Evolutionary conservation across 2,113 vertebrate genomes (phyloP).

Genomic region (Lynx canadensis): DNA sequence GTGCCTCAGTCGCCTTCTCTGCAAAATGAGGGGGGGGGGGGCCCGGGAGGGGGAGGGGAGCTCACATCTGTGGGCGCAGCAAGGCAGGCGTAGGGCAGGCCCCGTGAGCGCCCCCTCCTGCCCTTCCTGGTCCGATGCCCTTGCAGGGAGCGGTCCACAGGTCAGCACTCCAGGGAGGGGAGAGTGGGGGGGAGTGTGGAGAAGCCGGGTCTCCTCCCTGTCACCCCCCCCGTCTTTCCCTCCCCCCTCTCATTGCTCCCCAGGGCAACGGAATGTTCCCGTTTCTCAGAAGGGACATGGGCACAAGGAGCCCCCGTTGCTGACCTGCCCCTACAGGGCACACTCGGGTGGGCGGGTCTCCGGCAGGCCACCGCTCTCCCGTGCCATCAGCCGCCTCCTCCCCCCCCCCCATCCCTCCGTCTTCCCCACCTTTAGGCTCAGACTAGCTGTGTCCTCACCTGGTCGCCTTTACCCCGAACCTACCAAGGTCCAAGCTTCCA

Average conservation of each 20-base stretch:
- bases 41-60: background rate
- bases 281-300: background rate
- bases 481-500: rapidly evolving
- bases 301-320: background rate
- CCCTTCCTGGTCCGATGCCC: background rate
- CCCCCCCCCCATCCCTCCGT: background rate
- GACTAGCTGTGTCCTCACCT: background rate
- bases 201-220: background rate
- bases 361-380: rapidly evolving
- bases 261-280: background rate
- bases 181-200: background rate
- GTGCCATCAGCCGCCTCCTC: background rate
- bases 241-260: background rate
- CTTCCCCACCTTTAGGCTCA: background rate
- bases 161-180: background rate
- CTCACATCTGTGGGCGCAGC: background rate
- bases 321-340: background rate
- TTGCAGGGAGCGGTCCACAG: background rate
- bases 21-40: background rate
- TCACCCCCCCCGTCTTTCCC: background rate
- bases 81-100: background rate
- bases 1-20: background rate
- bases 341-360: background rate
- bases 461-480: background rate
- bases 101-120: background rate